phyloP scores from a whole-genome alignment of 2,888 invertebrate species.

The Pediacus dermestoides region DNA sequence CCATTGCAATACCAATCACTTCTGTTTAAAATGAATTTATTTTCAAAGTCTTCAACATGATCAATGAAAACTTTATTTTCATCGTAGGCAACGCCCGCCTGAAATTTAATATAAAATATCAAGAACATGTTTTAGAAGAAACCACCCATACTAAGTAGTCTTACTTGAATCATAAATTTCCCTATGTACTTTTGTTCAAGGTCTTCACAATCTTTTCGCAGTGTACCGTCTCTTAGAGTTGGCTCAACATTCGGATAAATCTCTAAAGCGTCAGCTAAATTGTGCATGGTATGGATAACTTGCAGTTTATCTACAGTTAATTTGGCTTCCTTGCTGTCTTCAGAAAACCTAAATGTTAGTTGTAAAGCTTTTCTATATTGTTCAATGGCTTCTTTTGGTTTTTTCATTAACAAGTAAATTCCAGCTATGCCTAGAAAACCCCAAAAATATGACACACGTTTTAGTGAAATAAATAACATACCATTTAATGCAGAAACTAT shows the following conservation, averaged over 20 bases:
- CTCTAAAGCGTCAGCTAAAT: conserved; percentile 56
- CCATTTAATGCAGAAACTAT: conserved; percentile 66
- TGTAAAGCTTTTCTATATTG: conserved; percentile 60
- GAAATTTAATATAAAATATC: conserved; percentile 13
- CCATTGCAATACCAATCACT: conserved; percentile 50
- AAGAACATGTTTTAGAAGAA: conserved; percentile 15
- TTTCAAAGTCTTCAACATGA: conserved; percentile 25
- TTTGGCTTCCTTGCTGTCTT: conserved; percentile 46
- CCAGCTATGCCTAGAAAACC: conserved; percentile 57
- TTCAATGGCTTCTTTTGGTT: conserved; percentile 56
- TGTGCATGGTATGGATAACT: conserved; percentile 65
- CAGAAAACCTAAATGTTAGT: conserved; percentile 45
- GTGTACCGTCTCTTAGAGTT: conserved; percentile 53
- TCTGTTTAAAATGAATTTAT: conserved; percentile 31
- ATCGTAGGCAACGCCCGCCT: conserved; percentile 28
- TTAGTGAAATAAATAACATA: conserved; percentile 23
- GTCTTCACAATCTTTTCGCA: conserved; percentile 51
- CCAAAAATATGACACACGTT: neutral
- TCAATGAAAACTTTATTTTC: conserved; percentile 14
- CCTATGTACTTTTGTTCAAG: conserved; percentile 59
- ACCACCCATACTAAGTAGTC: conserved; percentile 3
- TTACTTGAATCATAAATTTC: conserved; percentile 36
- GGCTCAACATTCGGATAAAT: conserved; percentile 44
- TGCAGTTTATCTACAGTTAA: conserved; percentile 62
- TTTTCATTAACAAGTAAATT: conserved; percentile 55